Percentiles rank a stretch among this genome's conserved stretches.
Evolutionary conservation across 2,113 vertebrate genomes (phyloP).

Genomic region (Arizona elegans): DNA sequence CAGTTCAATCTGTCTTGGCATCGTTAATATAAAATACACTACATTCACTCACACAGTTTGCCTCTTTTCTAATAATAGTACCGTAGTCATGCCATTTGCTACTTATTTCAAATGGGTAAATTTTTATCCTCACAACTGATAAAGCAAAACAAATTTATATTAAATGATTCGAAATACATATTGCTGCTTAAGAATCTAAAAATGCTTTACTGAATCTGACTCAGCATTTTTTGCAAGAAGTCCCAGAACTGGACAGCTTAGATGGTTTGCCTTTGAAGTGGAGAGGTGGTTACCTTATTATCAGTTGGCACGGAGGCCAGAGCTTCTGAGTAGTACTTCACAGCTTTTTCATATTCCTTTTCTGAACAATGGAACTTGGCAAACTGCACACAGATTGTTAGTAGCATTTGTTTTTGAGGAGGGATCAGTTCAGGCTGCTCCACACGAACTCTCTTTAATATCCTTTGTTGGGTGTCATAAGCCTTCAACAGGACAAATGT

Average conservation of each 20-base stretch:
- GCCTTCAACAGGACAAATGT: constrained; percentile 24
- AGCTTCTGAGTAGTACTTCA: constrained; percentile 55
- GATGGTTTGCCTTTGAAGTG: neutral
- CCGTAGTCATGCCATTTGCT: neutral
- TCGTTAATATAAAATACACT: neutral
- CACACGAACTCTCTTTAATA: constrained; percentile 46
- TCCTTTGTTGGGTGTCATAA: constrained; percentile 62
- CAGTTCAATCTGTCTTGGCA: neutral
- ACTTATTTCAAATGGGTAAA: neutral
- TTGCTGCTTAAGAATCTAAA: neutral
- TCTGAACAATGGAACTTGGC: constrained; percentile 56
- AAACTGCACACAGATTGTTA: constrained; percentile 56
- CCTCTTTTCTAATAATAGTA: neutral
- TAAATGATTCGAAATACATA: neutral
- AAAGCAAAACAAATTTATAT: neutral
- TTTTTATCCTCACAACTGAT: neutral
- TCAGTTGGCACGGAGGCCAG: constrained; percentile 49
- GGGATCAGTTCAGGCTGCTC: constrained; percentile 62
- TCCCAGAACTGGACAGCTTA: neutral
- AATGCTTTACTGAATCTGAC: neutral
- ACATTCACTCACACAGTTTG: neutral
- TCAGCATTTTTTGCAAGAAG: neutral
- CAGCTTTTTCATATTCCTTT: constrained; percentile 42
- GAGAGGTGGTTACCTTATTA: constrained; percentile 43
- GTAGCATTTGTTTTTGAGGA: constrained; percentile 61